These are phyloP conservation scores for Paguma larvata DNA, from an alignment of 2,797 vertebrate species.

Conservation along the genomic window DNA sequence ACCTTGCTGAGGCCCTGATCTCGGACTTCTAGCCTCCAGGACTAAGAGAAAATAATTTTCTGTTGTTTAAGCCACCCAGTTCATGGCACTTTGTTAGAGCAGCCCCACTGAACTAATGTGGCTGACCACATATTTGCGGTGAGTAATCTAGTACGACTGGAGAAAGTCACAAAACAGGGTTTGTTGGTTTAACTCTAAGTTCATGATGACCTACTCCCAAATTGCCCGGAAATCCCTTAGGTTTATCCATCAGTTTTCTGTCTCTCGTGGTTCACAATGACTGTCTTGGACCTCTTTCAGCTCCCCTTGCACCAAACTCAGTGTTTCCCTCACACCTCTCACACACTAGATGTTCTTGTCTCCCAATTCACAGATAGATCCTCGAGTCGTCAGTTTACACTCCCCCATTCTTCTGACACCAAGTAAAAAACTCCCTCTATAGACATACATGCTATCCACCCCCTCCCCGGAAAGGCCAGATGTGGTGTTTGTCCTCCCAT, in stretches of 20 bases:
- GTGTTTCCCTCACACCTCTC: neutral
- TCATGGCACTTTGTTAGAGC: neutral
- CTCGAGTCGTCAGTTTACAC: neutral
- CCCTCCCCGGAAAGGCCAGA: neutral
- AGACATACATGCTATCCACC: neutral
- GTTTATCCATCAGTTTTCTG: neutral
- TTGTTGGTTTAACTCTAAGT: slow-evolving; percentile 6
- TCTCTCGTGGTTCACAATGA: neutral
- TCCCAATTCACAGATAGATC: neutral
- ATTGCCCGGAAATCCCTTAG: neutral
- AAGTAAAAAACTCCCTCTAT: neutral
- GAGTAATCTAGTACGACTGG: neutral
- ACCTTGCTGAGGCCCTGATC: neutral
- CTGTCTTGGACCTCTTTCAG: neutral
- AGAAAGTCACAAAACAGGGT: slow-evolving; percentile 24
- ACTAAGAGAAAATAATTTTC: neutral
- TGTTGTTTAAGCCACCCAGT: neutral
- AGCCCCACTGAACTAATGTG: neutral
- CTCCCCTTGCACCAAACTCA: neutral
- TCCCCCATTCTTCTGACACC: neutral
- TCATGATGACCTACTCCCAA: neutral
- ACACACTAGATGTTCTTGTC: neutral
- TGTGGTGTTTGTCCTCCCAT: neutral
- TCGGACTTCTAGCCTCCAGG: neutral
- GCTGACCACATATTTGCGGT: neutral